Evolutionary conservation across 2,888 invertebrate species (phyloP).

Genomic region (Andricus quercusramuli): DNA sequence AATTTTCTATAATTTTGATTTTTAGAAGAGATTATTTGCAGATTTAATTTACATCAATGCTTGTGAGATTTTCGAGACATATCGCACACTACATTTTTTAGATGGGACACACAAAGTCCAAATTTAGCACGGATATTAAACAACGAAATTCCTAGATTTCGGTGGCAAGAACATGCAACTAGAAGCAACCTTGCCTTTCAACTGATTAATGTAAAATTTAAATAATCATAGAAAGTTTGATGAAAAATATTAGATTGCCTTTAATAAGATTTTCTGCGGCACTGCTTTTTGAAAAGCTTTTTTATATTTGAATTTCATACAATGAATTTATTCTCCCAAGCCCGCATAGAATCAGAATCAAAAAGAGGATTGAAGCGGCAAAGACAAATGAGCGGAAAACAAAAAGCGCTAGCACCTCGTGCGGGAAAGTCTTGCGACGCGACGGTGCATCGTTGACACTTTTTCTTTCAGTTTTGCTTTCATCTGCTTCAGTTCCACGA

Average conservation of each 20-base stretch:
- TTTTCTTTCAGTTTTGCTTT: slow-evolving; percentile 21
- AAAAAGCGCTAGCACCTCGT: slow-evolving; percentile 46
- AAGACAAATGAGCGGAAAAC: slow-evolving; percentile 48
- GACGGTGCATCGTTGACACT: slow-evolving; percentile 42
- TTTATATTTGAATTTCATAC: neutral
- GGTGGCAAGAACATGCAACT: too few species aligned
- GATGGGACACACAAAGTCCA: too few species aligned
- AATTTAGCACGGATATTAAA: too few species aligned
- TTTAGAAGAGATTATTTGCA: too few species aligned
- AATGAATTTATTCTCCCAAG: slow-evolving; percentile 40
- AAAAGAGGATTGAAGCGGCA: slow-evolving; percentile 44
- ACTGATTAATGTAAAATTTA: too few species aligned
- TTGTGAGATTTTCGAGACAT: too few species aligned
- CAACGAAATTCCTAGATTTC: too few species aligned
- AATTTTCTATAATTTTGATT: too few species aligned
- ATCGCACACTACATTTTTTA: too few species aligned
- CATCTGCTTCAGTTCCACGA: neutral
- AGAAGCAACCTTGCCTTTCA: too few species aligned
- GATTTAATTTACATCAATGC: too few species aligned
- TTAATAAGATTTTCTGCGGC: neutral
- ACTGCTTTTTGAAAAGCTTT: neutral
- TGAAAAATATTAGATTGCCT: neutral
- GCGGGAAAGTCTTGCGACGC: slow-evolving; percentile 42
- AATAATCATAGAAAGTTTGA: too few species aligned
- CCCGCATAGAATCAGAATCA: slow-evolving; percentile 48